A percentile compares a stretch with the other conserved stretches of the same genome.
These are phyloP conservation scores for Pristionchus japonicus DNA, from an alignment of 2,888 invertebrate species.

Conservation along the genomic window DNA sequence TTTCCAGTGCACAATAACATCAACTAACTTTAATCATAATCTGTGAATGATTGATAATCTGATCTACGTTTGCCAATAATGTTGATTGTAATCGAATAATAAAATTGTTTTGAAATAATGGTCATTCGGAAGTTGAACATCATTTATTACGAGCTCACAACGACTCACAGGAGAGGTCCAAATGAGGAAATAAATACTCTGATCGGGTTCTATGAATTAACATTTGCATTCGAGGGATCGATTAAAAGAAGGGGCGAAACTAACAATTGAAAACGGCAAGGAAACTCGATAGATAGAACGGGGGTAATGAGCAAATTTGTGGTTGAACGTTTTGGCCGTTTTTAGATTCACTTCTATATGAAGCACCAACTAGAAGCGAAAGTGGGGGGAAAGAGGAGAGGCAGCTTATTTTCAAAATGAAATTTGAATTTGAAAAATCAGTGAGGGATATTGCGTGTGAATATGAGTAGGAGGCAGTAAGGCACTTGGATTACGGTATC, in stretches of 20 bases:
- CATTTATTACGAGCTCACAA: not conserved
- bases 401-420: not conserved
- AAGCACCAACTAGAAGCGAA: conserved; percentile 18
- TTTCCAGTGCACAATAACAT: conserved; percentile 19
- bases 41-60: not conserved
- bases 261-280: conserved; percentile 10
- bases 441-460: not conserved
- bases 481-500: not conserved
- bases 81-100: not conserved
- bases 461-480: not conserved
- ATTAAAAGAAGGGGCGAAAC: not conserved
- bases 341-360: conserved; percentile 19
- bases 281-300: conserved; percentile 5
- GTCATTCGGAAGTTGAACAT: not conserved
- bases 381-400: too few relatives aligned
- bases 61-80: not conserved
- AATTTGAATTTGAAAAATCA: not conserved
- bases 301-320: not conserved
- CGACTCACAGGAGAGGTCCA: not conserved
- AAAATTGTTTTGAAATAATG: not conserved
- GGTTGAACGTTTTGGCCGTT: not conserved
- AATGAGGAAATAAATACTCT: not conserved
- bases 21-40: conserved; percentile 23
- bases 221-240: not conserved
- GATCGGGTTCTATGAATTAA: not conserved